Percentiles rank a stretch among this genome's conserved stretches.
Conservation (phyloP, 2,113 vertebrate species). For the Strigops habroptila region DNA sequence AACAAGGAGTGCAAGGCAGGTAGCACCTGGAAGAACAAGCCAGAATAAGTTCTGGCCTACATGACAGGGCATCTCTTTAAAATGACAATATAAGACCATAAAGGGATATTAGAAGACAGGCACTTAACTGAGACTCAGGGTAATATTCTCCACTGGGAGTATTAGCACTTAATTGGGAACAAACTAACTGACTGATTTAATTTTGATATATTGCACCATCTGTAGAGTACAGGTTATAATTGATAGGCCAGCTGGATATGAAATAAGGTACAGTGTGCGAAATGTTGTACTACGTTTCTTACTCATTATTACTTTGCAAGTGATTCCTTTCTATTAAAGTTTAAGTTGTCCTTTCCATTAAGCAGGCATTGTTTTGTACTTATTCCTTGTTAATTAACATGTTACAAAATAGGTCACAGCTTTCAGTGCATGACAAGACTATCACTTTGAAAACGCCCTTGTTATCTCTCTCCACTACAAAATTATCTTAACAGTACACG, state of each 20-base stretch:
- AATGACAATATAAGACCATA: not conserved
- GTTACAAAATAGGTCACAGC: not conserved
- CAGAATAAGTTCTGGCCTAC: not conserved
- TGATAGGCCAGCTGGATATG: constrained; percentile 54
- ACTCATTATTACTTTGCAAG: not conserved
- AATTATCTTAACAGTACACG: not conserved
- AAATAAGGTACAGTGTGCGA: not conserved
- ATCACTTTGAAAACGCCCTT: not conserved
- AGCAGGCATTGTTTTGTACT: not conserved
- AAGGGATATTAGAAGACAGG: not conserved
- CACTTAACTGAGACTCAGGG: constrained; percentile 5
- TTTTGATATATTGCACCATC: constrained; percentile 62
- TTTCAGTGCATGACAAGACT: not conserved
- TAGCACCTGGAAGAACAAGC: not conserved
- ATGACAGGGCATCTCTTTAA: not conserved
- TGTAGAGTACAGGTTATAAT: constrained; percentile 40
- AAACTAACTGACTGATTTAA: constrained; percentile 58
- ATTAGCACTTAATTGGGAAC: constrained; percentile 51
- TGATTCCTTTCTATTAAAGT: not conserved
- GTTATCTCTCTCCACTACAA: not conserved
- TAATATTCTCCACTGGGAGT: constrained; percentile 32
- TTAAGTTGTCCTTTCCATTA: constrained; percentile 12
- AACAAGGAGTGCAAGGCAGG: not conserved
- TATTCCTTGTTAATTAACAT: not conserved
- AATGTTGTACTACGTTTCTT: not conserved